These are phyloP conservation scores for Oikopleura vanhoeffeni DNA, from an alignment of 23 tunicate genomes.

Conservation along the genomic window DNA sequence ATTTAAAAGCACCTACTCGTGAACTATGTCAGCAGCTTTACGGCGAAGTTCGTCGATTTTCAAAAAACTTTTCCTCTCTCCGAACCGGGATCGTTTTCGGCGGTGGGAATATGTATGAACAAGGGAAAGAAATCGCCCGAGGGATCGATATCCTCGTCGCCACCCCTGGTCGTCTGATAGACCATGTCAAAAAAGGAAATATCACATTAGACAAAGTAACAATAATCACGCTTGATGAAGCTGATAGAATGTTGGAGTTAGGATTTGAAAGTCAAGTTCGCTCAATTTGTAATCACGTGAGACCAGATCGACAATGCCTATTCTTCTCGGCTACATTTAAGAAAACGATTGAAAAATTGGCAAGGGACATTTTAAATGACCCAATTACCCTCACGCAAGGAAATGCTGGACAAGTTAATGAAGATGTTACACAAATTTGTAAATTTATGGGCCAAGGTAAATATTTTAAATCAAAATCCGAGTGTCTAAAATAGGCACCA, in stretches of 20 bases:
- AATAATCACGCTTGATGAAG: slow-evolving; percentile 70
- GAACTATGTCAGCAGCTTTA: slow-evolving; percentile 90
- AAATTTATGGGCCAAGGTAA: slow-evolving; percentile 10
- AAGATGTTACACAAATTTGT: slow-evolving; percentile 63
- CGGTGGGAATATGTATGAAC: slow-evolving; percentile 95
- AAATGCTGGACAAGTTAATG: slow-evolving; percentile 68
- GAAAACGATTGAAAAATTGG: slow-evolving; percentile 53
- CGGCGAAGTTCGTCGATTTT: slow-evolving; percentile 50
- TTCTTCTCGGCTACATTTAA: slow-evolving; percentile 91
- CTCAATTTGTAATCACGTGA: slow-evolving; percentile 67
- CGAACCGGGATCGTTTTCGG: slow-evolving; percentile 56
- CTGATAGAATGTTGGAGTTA: slow-evolving; percentile 93
- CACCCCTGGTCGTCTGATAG: slow-evolving; percentile 88
- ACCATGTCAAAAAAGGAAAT: slow-evolving; percentile 79
- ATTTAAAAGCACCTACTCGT: slow-evolving; percentile 87
- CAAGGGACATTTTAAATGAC: slow-evolving; percentile 63
- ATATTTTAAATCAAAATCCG: no score
- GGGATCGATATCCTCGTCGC: slow-evolving; percentile 73
- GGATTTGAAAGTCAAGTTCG: slow-evolving; percentile 95
- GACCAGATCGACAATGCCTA: slow-evolving; percentile 73
- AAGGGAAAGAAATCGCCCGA: slow-evolving; percentile 41
- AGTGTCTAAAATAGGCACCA: no score
- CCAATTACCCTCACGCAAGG: slow-evolving; percentile 74
- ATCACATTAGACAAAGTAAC: slow-evolving; percentile 50
- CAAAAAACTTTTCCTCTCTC: slow-evolving; percentile 30